Evolutionary conservation across 1,140 invertebrate species (phyloP).

Genomic region (Leptopilina boulardi): DNA sequence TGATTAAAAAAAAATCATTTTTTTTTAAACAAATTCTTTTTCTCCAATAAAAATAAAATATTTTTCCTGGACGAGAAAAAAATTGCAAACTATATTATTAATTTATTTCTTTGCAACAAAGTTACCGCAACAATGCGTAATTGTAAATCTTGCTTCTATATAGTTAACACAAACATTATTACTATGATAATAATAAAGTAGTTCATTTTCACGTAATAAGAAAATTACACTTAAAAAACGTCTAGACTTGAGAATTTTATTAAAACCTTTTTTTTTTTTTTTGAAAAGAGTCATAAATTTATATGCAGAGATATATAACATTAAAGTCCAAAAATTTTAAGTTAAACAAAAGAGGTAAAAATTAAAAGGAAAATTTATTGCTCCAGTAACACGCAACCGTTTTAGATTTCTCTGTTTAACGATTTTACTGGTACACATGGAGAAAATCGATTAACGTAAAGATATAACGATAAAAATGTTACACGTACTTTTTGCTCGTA

Average conservation of each 20-base stretch:
- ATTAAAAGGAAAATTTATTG: constrained; percentile 4
- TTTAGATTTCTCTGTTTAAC: constrained; percentile 16
- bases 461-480: constrained; percentile 14
- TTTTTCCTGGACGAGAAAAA: no score
- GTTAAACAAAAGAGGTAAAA: constrained; percentile 1
- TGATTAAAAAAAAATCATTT: no score
- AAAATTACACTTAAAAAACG: constrained; percentile 23
- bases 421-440: constrained; percentile 5
- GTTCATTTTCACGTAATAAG: constrained; percentile 25
- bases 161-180: constrained; percentile 6
- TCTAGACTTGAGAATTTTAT: constrained; percentile 17
- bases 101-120: no score
- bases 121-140: background rate
- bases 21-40: no score
- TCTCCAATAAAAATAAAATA: no score
- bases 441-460: constrained; percentile 10
- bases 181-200: constrained; percentile 5
- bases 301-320: background rate
- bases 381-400: constrained; percentile 11
- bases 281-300: constrained; percentile 31
- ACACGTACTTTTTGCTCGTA: background rate
- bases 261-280: constrained; percentile 13
- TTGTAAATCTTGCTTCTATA: background rate
- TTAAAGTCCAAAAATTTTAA: constrained; percentile 27
- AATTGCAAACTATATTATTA: no score